phyloP scores from a whole-genome alignment of 1,140 invertebrate species.

The Ceratosolen fusciceps region DNA sequence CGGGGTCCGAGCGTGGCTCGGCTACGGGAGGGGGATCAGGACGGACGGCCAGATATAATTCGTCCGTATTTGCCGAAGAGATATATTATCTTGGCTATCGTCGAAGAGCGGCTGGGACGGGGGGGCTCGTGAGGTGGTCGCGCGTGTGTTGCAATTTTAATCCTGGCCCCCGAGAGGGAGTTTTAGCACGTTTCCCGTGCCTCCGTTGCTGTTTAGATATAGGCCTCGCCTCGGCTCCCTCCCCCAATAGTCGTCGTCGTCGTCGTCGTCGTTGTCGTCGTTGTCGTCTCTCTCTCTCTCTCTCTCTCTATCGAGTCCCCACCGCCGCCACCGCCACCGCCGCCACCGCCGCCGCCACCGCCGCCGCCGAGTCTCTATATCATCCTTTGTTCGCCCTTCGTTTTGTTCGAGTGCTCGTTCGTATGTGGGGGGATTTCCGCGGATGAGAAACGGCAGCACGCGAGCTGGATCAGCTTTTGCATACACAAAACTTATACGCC shows the following conservation, averaged over 20 bases:
- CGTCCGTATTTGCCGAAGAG: constrained; percentile 61
- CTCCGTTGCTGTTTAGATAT: constrained; percentile 38
- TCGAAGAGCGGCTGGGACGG: neutral
- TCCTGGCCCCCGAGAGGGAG: constrained; percentile 43
- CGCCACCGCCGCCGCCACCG: no score
- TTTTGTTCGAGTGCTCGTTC: constrained; percentile 28
- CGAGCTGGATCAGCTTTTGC: constrained; percentile 49
- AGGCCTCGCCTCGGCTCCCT: no score
- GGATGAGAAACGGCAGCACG: constrained; percentile 48
- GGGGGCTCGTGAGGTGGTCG: constrained; percentile 20
- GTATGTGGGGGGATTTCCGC: constrained; percentile 49
- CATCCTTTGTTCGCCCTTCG: constrained; percentile 42
- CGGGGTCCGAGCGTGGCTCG: constrained; percentile 60
- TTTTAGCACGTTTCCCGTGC: constrained; percentile 51
- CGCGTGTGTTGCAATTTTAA: constrained; percentile 54
- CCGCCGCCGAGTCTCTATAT: no score
- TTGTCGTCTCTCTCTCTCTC: no score
- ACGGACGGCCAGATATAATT: constrained; percentile 54
- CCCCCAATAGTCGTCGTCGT: no score
- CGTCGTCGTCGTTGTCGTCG: no score
- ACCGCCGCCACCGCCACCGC: no score
- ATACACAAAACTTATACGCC: constrained; percentile 48
- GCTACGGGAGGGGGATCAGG: constrained; percentile 40
- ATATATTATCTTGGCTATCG: constrained; percentile 48
- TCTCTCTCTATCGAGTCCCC: no score